phyloP scores from a whole-genome alignment of 2,797 vertebrate species.

The Oophaga sylvatica region DNA sequence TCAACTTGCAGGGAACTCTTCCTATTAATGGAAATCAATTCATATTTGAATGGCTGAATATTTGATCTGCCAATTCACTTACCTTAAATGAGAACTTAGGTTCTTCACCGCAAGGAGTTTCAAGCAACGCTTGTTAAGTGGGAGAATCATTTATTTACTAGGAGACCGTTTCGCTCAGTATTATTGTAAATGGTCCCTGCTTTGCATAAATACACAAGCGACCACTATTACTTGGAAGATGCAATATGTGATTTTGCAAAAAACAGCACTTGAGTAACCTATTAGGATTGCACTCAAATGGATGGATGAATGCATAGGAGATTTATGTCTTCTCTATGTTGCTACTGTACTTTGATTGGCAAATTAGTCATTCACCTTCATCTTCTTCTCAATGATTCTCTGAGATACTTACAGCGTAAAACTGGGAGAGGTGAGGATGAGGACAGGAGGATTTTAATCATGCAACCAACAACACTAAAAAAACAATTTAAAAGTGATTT shows the following conservation, averaged over 20 bases:
- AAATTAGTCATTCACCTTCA: constrained; percentile 56
- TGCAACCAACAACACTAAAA: constrained; percentile 48
- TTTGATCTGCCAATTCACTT: constrained; percentile 25
- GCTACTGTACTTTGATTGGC: constrained; percentile 59
- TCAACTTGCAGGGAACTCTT: constrained; percentile 1
- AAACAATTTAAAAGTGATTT: constrained; percentile 62
- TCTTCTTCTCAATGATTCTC: constrained; percentile 22
- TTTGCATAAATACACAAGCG: constrained; percentile 53
- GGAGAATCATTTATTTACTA: constrained; percentile 40
- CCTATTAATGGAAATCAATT: constrained; percentile 56
- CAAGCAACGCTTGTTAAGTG: constrained; percentile 22
- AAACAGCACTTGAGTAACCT: constrained; percentile 47
- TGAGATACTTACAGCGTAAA: constrained; percentile 40
- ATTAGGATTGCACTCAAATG: constrained; percentile 42
- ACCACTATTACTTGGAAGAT: constrained; percentile 35
- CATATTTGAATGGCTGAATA: constrained; percentile 30
- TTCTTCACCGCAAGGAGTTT: constrained; percentile 26
- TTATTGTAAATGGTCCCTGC: constrained; percentile 31
- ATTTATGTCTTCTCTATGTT: constrained; percentile 49
- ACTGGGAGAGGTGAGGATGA: constrained; percentile 39
- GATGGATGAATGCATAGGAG: constrained; percentile 42
- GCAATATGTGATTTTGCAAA: constrained; percentile 48
- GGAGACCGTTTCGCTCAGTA: constrained; percentile 41
- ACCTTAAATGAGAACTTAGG: constrained; percentile 30
- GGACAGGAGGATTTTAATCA: constrained; percentile 58